These are phyloP conservation scores for Galago senegalensis DNA, from an alignment of 2,797 vertebrate species.

Conservation along the genomic window DNA sequence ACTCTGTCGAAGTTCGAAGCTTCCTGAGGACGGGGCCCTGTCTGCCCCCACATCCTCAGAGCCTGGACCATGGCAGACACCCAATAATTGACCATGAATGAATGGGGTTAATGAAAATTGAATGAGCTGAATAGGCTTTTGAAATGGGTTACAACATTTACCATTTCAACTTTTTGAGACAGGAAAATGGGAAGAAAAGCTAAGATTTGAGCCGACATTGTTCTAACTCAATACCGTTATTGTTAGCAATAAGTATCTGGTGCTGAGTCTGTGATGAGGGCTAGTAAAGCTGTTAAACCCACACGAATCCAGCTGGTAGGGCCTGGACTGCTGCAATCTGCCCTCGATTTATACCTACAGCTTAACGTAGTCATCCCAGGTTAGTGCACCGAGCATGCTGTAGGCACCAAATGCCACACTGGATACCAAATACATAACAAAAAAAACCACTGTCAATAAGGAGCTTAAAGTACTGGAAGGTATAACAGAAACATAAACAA, in stretches of 20 bases:
- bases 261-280: not conserved
- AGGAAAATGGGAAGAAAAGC: not conserved
- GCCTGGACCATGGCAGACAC: not conserved
- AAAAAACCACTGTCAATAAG: not conserved
- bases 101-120: not conserved
- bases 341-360: not conserved
- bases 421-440: not conserved
- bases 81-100: not conserved
- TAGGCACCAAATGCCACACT: not conserved
- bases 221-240: not conserved
- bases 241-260: not conserved
- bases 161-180: constrained; percentile 5
- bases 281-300: not conserved
- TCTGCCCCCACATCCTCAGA: not conserved
- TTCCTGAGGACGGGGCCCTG: not conserved
- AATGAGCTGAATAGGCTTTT: not conserved
- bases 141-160: not conserved
- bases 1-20: not conserved
- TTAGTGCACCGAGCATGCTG: not conserved
- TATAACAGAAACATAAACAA: not conserved
- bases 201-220: constrained; percentile 26
- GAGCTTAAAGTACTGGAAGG: not conserved
- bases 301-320: not conserved
- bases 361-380: not conserved
- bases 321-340: not conserved